These are phyloP conservation scores for Leucoraja erinaceus DNA, from an alignment of 2,113 vertebrate species.

Conservation along the genomic window DNA sequence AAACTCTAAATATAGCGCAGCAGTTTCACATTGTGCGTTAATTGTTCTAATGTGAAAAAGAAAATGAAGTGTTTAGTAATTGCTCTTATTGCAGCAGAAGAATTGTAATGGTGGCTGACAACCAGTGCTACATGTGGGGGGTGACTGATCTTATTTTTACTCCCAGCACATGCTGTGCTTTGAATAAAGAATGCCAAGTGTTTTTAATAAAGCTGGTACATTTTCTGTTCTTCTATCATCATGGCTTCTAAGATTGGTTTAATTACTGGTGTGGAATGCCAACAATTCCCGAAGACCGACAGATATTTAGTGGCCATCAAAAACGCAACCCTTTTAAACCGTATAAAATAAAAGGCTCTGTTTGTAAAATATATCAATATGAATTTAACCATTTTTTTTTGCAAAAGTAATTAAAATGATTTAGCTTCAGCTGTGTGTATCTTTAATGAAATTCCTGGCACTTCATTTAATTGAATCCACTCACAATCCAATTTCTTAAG, in stretches of 20 bases:
- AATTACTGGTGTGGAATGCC: conserved; percentile 20
- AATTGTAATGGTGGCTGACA: background rate
- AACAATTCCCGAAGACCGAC: background rate
- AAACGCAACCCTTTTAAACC: background rate
- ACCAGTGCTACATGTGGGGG: conserved; percentile 7
- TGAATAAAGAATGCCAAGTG: conserved; percentile 19
- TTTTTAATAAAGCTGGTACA: conserved; percentile 30
- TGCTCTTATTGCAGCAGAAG: background rate
- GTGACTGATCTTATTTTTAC: background rate
- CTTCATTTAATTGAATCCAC: background rate
- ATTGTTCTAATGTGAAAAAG: background rate
- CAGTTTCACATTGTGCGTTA: background rate
- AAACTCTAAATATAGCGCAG: background rate
- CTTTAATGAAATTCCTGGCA: background rate
- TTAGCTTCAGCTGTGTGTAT: background rate
- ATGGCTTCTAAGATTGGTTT: conserved; percentile 19
- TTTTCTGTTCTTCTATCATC: conserved; percentile 28
- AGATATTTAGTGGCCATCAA: background rate
- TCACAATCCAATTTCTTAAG: background rate
- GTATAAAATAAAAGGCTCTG: background rate
- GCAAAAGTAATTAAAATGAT: too few species aligned
- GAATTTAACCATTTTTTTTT: background rate
- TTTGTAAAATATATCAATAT: background rate
- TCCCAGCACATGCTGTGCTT: background rate
- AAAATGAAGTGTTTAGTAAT: background rate